phyloP scores from a whole-genome alignment of 2,888 invertebrate genomes.

The Limnephilus marmoratus region DNA sequence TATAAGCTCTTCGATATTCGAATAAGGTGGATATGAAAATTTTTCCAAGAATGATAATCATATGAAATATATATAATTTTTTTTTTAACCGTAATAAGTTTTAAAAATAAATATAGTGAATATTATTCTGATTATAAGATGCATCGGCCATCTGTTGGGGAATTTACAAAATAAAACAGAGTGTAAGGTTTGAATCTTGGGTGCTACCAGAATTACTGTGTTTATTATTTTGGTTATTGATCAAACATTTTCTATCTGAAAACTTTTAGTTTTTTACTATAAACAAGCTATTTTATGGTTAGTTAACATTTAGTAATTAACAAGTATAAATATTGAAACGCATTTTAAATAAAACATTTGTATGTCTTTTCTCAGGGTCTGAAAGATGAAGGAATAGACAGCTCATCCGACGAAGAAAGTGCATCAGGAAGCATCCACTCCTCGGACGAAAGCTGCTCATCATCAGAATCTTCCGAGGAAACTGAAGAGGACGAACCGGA shows the following conservation, averaged over 20 bases:
- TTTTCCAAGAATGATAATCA: neutral
- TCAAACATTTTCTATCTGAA: neutral
- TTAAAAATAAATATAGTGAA: no score
- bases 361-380: slow-evolving; percentile 71
- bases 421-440: slow-evolving; percentile 74
- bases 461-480: slow-evolving; percentile 75
- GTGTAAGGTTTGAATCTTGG: slow-evolving; percentile 15
- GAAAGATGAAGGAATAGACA: slow-evolving; percentile 77
- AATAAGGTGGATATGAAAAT: neutral
- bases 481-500: slow-evolving; percentile 71
- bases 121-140: neutral
- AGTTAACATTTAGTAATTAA: no score
- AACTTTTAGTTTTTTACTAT: neutral
- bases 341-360: slow-evolving; percentile 17
- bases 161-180: neutral
- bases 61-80: neutral
- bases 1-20: neutral
- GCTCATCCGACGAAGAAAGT: slow-evolving; percentile 76
- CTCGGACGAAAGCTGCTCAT: slow-evolving; percentile 75
- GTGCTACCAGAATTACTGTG: neutral
- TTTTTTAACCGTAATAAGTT: no score
- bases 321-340: neutral
- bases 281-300: neutral
- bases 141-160: neutral
- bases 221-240: neutral